Base-by-base conservation (phyloP, 1,140 invertebrate genomes). In the Centruroides sculpturatus region DNA sequence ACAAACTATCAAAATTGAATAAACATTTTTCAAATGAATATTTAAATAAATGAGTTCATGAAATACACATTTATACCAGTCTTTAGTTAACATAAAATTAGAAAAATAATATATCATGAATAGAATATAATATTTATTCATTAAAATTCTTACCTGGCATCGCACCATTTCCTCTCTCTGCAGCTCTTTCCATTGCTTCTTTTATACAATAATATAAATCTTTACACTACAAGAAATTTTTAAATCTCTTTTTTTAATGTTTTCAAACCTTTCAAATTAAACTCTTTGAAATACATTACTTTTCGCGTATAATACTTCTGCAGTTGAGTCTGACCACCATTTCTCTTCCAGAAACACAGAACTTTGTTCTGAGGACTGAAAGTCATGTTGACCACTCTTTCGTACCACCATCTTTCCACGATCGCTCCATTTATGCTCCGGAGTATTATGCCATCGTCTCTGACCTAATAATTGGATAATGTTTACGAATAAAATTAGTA, bases 231-330 rank as follows among this genome's bases (percentile, higher is more conserved):
- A 76, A 76, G 61, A 61, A 41, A 41, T 41, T 41, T 41, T 41
- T 41, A 41, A 41, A 41, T 41, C 8, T 41, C 5, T 41, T 1
- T 41, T 41, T 5, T 35, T 54, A 35, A 35, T 35, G 8, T 35
- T 35, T 9, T 51, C 49, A 51, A 51, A 51, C 23, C 23, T 23
- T 23, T 23, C 23, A 23, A 23, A 23, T 23, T 23, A 23, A 23
- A 23, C 23, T 23, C 1, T 41, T 41, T 6, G 51, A 53, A 34
- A 36, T 53, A 36, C 61, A 69, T 72, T 73, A 96, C 93, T 83
- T 98, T 99, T 75, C 94, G 92, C 0, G 96, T 98, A 72, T 98
- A 97, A 77, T 98, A 99, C 79, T 99, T 98, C 74, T 98, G 92
- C 57, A 99, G 81, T 70, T 98, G 87, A 1, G 89, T 92, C 71